Percentiles rank a stretch among this genome's conserved stretches.
Evolutionary conservation across 2,797 vertebrate species (phyloP).

Genomic region (Catamblyrhynchus diadema): DNA sequence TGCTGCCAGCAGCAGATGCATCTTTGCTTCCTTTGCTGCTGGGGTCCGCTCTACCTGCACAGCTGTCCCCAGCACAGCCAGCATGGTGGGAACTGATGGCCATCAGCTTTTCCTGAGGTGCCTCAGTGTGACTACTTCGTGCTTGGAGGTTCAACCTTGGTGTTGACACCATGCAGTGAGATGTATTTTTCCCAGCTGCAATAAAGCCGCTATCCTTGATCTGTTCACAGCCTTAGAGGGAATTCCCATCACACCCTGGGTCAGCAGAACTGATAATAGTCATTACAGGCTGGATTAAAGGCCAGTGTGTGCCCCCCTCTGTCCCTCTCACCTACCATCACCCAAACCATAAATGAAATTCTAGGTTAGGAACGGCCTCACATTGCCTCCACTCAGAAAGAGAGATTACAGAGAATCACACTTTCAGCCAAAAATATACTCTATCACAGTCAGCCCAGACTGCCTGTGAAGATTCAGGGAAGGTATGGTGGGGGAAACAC

Average conservation of each 20-base stretch:
- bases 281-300: neutral
- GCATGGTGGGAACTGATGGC: accelerated
- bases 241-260: neutral
- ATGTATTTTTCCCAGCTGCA: neutral
- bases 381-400: neutral
- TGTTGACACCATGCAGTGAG: neutral
- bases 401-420: neutral
- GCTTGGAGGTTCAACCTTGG: neutral
- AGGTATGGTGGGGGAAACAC: neutral
- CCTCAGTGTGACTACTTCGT: accelerated
- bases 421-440: neutral
- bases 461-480: neutral
- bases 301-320: neutral
- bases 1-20: neutral
- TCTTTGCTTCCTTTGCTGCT: neutral
- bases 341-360: neutral
- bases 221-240: neutral
- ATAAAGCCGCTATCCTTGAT: neutral
- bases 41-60: neutral
- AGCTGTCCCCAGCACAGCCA: neutral
- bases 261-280: neutral
- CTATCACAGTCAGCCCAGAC: neutral
- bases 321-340: neutral
- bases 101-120: neutral
- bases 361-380: neutral